These are phyloP conservation scores for Uropetala carovei DNA, from an alignment of 2,888 invertebrate species.

Conservation along the genomic window DNA sequence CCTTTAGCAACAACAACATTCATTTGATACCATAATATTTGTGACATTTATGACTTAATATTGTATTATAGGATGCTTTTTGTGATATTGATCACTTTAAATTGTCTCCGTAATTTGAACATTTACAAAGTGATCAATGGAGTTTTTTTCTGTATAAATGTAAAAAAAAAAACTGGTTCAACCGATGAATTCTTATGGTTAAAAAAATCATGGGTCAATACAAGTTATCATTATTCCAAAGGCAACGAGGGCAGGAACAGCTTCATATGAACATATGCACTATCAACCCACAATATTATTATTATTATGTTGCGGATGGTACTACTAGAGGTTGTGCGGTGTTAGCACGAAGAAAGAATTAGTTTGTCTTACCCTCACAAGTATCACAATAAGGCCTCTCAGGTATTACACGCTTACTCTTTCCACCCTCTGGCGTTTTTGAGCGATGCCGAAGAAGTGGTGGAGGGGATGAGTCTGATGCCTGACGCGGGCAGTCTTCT, in stretches of 20 bases:
- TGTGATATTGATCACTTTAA: too few species aligned
- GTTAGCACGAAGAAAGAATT: neutral
- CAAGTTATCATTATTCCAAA: neutral
- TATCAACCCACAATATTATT: neutral
- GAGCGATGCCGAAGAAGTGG: constrained; percentile 75
- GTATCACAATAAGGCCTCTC: constrained; percentile 91
- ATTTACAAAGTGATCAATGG: too few species aligned
- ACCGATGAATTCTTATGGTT: neutral
- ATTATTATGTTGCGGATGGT: neutral
- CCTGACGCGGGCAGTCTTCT: constrained; percentile 96
- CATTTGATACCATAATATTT: too few species aligned
- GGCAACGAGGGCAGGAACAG: neutral
- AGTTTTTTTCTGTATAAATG: too few species aligned
- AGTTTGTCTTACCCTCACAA: constrained; percentile 86
- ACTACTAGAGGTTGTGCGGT: neutral
- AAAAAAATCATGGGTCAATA: neutral
- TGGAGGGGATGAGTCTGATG: constrained; percentile 78
- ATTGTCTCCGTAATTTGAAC: too few species aligned
- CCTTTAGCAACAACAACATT: too few species aligned
- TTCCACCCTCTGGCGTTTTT: constrained; percentile 72
- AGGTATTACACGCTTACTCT: constrained; percentile 73
- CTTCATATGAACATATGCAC: neutral
- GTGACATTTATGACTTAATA: too few species aligned
- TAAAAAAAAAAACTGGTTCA: neutral
- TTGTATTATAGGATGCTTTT: too few species aligned